Evolutionary conservation across 2,113 vertebrate genomes (phyloP).

Genomic region (Thamnaconus septentrionalis): DNA sequence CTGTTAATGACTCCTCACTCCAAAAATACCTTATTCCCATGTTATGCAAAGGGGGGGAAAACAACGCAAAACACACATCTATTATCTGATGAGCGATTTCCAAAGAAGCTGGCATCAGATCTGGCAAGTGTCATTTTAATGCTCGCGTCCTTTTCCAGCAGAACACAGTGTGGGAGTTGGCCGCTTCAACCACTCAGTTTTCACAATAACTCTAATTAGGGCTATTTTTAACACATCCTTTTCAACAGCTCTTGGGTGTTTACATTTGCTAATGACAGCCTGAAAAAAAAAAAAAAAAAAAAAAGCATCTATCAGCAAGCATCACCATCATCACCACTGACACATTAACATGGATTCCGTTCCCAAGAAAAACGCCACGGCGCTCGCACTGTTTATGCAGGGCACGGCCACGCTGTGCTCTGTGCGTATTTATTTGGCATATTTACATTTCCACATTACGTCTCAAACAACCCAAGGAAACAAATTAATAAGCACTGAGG

Average conservation of each 20-base stretch:
- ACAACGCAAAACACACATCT: conserved; percentile 6
- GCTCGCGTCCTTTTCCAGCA: conserved; percentile 38
- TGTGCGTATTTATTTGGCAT: conserved; percentile 11
- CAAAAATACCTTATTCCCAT: conserved; percentile 53
- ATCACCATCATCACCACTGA: conserved; percentile 67
- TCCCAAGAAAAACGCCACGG: conserved; percentile 33
- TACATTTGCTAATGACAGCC: conserved; percentile 71
- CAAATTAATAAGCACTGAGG: conserved; percentile 53
- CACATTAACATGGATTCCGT: conserved; percentile 51
- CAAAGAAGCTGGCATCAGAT: conserved; percentile 28
- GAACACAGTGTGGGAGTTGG: conserved; percentile 52
- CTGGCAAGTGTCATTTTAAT: conserved; percentile 50
- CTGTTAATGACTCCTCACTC: conserved; percentile 66
- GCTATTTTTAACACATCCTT: conserved; percentile 75
- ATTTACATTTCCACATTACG: conserved; percentile 44
- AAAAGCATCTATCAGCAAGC: conserved; percentile 67
- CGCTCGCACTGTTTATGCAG: conserved; percentile 11
- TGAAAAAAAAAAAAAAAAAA: background rate
- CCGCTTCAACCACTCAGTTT: conserved; percentile 59
- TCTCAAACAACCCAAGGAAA: conserved; percentile 38
- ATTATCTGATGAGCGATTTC: conserved; percentile 22
- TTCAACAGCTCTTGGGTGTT: conserved; percentile 71
- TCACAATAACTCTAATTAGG: conserved; percentile 72
- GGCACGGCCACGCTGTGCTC: background rate
- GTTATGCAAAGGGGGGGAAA: too few species aligned